A percentile compares a stretch with the other conserved stretches of the same genome.
phyloP scores from a whole-genome alignment of 2,888 invertebrate species.

The Branchellion lobata region DNA sequence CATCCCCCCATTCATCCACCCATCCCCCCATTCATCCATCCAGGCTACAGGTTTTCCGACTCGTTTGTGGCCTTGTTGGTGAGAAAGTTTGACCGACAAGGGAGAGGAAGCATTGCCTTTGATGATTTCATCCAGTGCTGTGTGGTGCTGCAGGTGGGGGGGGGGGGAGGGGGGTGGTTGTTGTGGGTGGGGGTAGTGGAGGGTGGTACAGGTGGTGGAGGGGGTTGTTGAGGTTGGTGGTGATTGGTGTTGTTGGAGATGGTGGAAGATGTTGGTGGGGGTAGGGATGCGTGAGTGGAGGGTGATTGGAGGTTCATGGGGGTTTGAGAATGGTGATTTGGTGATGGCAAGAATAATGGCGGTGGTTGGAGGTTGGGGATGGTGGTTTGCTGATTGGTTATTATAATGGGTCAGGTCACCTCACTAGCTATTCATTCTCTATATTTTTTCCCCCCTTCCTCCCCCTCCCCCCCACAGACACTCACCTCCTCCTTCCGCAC shows the following conservation, averaged over 20 bases:
- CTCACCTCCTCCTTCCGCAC: slow-evolving; percentile 83
- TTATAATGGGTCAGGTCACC: too few species aligned
- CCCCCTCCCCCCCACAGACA: slow-evolving; percentile 64
- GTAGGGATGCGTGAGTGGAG: too few species aligned
- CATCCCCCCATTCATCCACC: background rate
- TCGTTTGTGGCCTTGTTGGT: slow-evolving; percentile 77
- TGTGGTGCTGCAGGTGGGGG: slow-evolving; percentile 78
- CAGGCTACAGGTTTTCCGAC: slow-evolving; percentile 74
- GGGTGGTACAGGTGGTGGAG: too few species aligned
- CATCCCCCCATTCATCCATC: slow-evolving; percentile 24
- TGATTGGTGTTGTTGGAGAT: background rate
- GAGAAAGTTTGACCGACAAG: slow-evolving; percentile 88
- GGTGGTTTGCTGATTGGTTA: too few species aligned
- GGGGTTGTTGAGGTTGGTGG: background rate
- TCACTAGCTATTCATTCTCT: too few species aligned
- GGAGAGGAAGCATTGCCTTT: slow-evolving; percentile 84
- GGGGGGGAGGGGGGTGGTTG: background rate
- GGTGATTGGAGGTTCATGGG: too few species aligned
- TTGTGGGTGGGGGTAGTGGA: too few species aligned
- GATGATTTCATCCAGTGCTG: slow-evolving; percentile 98
- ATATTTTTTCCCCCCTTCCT: too few species aligned
- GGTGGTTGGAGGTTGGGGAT: too few species aligned
- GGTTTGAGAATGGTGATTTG: too few species aligned
- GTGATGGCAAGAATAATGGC: too few species aligned
- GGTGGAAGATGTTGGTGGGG: background rate